Conservation (phyloP, 2,113 vertebrate species). For the Merops nubicus region DNA sequence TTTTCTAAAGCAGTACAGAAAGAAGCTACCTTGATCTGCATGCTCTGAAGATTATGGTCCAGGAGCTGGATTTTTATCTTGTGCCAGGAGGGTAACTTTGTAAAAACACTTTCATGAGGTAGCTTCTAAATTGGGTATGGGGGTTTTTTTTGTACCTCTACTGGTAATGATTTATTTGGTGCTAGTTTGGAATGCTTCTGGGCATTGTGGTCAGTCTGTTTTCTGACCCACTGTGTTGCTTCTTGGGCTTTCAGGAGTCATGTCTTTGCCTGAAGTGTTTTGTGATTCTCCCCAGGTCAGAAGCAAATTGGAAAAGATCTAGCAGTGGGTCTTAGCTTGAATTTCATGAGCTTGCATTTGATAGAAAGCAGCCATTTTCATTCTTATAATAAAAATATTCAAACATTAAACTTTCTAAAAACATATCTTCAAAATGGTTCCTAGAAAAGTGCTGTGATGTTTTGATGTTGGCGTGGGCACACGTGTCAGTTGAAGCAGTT, state of each 20-base stretch:
- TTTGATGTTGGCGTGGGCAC: background rate
- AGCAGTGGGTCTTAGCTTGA: background rate
- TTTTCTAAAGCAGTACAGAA: background rate
- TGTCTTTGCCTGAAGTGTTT: background rate
- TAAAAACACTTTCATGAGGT: background rate
- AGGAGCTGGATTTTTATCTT: background rate
- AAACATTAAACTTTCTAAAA: background rate
- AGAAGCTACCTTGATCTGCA: slow-evolving; percentile 16
- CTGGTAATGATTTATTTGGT: background rate
- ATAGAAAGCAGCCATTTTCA: background rate
- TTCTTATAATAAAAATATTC: background rate
- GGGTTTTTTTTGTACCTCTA: background rate
- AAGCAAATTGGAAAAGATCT: background rate
- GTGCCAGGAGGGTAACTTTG: background rate
- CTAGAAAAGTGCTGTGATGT: background rate
- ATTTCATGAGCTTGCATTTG: background rate
- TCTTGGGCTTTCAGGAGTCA: background rate
- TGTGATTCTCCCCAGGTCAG: background rate
- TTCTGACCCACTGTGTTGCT: background rate
- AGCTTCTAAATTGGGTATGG: background rate
- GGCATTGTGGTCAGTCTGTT: background rate
- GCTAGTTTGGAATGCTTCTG: background rate
- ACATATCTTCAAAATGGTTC: background rate
- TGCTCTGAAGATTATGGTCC: background rate
- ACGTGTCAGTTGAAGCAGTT: background rate